phyloP scores from a whole-genome alignment of 2,888 invertebrate species.

The Lysandra coridon region DNA sequence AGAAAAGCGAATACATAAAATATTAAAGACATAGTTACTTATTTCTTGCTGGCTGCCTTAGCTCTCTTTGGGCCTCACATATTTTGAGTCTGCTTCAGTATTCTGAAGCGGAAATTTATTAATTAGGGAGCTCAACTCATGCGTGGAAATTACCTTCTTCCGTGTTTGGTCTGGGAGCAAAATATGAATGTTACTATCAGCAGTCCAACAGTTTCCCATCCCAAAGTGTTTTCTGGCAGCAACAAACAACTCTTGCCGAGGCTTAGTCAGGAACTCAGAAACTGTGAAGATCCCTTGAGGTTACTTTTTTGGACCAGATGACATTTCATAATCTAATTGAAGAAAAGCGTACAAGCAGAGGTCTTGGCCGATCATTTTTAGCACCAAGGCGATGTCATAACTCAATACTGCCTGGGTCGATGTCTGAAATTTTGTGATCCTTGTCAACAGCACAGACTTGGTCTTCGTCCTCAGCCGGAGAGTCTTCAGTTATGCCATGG shows the following conservation, averaged over 20 bases:
- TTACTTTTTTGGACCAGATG: conserved; percentile 30
- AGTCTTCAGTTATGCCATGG: no score
- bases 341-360: conserved; percentile 31
- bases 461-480: no score
- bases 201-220: conserved; percentile 34
- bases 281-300: no score
- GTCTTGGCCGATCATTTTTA: conserved; percentile 30
- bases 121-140: neutral
- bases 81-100: neutral
- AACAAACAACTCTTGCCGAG: no score
- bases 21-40: no score
- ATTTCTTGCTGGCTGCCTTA: no score
- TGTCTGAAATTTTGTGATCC: no score
- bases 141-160: neutral
- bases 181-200: conserved; percentile 32
- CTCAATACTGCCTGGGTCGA: no score
- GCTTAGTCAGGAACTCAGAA: no score
- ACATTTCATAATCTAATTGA: conserved; percentile 12
- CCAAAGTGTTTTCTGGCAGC: neutral
- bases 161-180: conserved; percentile 30
- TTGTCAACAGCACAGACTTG: no score
- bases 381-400: conserved; percentile 30
- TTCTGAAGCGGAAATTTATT: neutral
- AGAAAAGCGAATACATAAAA: no score
- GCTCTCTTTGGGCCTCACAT: no score